Evolutionary conservation across 1,140 invertebrate genomes (phyloP).

Genomic region (Atta cephalotes): DNA sequence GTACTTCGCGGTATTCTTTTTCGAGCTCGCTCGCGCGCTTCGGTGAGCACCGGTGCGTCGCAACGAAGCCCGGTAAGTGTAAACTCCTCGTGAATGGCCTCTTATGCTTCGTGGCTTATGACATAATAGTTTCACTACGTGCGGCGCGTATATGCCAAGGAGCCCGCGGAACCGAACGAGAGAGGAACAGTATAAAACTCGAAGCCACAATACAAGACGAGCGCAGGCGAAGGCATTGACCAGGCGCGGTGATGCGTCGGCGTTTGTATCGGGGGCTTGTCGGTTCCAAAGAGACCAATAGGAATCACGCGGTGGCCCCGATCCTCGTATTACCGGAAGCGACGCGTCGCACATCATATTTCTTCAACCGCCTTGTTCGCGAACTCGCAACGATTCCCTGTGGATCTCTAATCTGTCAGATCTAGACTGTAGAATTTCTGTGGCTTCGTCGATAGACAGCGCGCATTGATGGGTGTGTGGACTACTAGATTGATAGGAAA

Average conservation of each 20-base stretch:
- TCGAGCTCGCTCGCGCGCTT: neutral
- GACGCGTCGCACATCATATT: constrained; percentile 40
- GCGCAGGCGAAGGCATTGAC: constrained; percentile 6
- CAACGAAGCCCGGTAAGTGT: constrained; percentile 54
- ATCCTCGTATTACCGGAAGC: constrained; percentile 33
- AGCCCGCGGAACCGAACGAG: neutral
- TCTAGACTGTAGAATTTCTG: constrained; percentile 18
- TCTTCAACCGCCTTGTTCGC: constrained; percentile 11
- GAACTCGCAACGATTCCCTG: neutral
- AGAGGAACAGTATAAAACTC: neutral
- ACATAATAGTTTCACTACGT: constrained; percentile 79
- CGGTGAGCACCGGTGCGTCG: constrained; percentile 19
- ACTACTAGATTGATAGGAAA: neutral
- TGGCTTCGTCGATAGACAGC: constrained; percentile 1
- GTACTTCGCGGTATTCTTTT: neutral
- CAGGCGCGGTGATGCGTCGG: neutral
- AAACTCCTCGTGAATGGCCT: constrained; percentile 71
- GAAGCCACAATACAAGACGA: neutral
- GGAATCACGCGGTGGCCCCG: neutral
- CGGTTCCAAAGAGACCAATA: constrained; percentile 17
- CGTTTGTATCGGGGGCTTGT: neutral
- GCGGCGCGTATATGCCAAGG: constrained; percentile 41
- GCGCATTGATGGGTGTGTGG: neutral
- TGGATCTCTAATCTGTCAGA: constrained; percentile 14
- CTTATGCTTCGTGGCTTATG: constrained; percentile 74